Evolutionary conservation across 2,888 invertebrate species (phyloP).

Genomic region (Tetragonisca angustula): DNA sequence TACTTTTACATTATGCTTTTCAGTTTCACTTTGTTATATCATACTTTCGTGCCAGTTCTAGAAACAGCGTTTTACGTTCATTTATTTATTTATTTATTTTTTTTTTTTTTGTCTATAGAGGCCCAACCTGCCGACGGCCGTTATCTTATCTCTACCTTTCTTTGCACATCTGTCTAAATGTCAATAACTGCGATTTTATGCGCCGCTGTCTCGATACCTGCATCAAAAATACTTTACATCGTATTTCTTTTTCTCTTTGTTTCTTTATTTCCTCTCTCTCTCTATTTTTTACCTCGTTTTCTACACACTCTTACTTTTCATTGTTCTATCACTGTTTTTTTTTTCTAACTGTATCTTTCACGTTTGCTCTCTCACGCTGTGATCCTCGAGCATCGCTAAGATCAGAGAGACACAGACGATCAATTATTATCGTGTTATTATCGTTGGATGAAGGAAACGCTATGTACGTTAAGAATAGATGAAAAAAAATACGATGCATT

Average conservation of each 20-base stretch:
- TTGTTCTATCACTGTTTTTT: not conserved
- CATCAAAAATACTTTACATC: conserved; percentile 29
- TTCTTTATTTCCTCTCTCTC: not conserved
- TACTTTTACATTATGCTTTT: not conserved
- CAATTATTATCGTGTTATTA: conserved; percentile 5
- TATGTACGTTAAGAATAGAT: not conserved
- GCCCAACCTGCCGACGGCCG: conserved; percentile 32
- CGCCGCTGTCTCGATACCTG: conserved; percentile 36
- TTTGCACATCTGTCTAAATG: conserved; percentile 62
- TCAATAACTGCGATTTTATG: conserved; percentile 47
- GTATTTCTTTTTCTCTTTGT: conserved; percentile 9
- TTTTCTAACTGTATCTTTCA: not conserved
- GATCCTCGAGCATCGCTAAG: conserved; percentile 36
- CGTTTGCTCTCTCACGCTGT: conserved; percentile 4
- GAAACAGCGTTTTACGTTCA: conserved; percentile 14
- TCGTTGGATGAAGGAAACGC: not conserved
- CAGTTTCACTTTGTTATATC: conserved; percentile 15
- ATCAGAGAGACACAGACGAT: conserved; percentile 19
- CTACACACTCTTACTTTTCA: not conserved
- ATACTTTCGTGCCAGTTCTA: conserved; percentile 42
- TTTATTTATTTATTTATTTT: not conserved
- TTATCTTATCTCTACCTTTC: conserved; percentile 66
- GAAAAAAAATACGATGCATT: not conserved
- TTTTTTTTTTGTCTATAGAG: conserved; percentile 28
- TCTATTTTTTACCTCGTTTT: not conserved